Conservation (phyloP, 37 sponge, comb jelly and placozoan genomes). For the Oopsacas minuta region DNA sequence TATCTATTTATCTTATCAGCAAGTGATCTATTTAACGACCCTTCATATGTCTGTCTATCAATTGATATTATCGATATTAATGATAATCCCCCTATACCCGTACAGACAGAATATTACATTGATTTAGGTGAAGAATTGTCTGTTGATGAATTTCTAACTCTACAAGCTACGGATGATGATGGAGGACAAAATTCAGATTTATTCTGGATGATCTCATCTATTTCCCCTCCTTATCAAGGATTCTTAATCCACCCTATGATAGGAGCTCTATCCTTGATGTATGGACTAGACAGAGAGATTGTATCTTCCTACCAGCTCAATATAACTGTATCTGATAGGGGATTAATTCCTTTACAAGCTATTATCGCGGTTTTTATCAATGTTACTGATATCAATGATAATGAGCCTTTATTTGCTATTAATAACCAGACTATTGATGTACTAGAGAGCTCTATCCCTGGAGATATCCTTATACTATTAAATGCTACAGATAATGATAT, state of each 20-base stretch:
- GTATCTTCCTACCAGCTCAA: neutral
- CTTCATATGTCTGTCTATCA: neutral
- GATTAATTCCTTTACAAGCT: neutral
- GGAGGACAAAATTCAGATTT: neutral
- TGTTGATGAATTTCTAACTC: neutral
- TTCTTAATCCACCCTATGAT: neutral
- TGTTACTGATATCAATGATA: neutral
- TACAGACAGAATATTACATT: neutral
- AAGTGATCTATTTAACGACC: neutral
- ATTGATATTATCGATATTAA: neutral
- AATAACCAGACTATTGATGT: neutral
- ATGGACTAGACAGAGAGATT: neutral
- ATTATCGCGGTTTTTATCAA: neutral
- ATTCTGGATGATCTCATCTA: neutral
- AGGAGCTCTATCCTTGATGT: neutral
- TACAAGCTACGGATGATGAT: neutral
- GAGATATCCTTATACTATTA: neutral
- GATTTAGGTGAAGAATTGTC: neutral
- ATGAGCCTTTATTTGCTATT: neutral
- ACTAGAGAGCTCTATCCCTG: neutral
- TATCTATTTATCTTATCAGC: neutral
- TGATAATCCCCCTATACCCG: neutral
- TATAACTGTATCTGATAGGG: neutral
- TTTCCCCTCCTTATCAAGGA: neutral
- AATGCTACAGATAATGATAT: neutral